Conservation (phyloP, 2,888 invertebrate genomes). For the Mythimna lalbum region DNA sequence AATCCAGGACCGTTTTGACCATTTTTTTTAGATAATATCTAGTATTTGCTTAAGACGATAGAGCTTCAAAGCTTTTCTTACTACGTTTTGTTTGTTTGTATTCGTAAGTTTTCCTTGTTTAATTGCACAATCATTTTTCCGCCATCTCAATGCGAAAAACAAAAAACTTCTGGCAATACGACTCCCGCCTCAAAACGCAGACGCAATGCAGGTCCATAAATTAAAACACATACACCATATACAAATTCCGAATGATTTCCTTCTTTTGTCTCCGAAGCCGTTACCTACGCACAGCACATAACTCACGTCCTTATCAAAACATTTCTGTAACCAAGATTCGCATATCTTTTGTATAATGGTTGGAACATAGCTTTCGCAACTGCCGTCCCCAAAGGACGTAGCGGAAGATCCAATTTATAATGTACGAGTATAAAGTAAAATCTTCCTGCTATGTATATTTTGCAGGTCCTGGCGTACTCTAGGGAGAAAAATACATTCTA, state of each 20-base stretch:
- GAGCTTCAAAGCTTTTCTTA: too few species aligned
- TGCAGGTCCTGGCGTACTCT: slow-evolving; percentile 47
- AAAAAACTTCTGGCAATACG: neutral
- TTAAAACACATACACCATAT: slow-evolving; percentile 4
- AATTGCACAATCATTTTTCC: neutral
- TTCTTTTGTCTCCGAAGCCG: slow-evolving; percentile 39
- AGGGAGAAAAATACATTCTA: slow-evolving; percentile 66
- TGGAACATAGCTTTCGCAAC: slow-evolving; percentile 50
- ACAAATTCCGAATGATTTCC: slow-evolving; percentile 33
- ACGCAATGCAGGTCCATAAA: slow-evolving; percentile 31
- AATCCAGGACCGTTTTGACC: too few species aligned
- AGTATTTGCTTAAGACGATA: too few species aligned
- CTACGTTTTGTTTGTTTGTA: too few species aligned
- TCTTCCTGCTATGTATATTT: slow-evolving; percentile 59
- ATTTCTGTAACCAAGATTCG: slow-evolving; percentile 46
- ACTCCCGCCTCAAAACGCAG: neutral
- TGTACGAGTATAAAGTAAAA: slow-evolving; percentile 61
- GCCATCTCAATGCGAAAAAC: too few species aligned
- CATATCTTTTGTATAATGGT: slow-evolving; percentile 57
- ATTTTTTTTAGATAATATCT: too few species aligned
- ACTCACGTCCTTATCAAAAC: slow-evolving; percentile 48
- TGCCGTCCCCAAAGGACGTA: slow-evolving; percentile 52
- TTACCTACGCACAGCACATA: slow-evolving; percentile 34
- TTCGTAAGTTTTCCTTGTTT: too few species aligned
- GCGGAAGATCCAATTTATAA: slow-evolving; percentile 66